Percentiles rank a stretch among this genome's conserved stretches.
phyloP scores from a whole-genome alignment of 2,113 vertebrate genomes.

The Malurus melanocephalus region DNA sequence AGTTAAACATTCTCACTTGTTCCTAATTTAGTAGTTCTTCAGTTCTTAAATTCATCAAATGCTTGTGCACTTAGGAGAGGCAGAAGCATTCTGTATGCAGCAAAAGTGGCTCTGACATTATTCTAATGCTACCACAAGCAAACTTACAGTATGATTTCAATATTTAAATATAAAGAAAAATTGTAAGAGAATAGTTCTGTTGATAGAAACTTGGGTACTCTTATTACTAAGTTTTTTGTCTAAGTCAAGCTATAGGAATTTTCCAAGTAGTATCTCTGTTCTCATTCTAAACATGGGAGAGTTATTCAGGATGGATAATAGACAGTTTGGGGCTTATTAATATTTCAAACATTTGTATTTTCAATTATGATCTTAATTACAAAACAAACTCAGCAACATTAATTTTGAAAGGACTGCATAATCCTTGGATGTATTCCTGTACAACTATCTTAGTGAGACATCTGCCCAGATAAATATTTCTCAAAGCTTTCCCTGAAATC shows the following conservation, averaged over 20 bases:
- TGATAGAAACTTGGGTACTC: not conserved
- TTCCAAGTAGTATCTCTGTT: not conserved
- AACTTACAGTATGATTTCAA: not conserved
- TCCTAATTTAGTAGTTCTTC: not conserved
- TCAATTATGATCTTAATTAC: conserved; percentile 34
- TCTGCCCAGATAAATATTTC: conserved; percentile 38
- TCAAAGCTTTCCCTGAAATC: conserved; percentile 26
- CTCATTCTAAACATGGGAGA: not conserved
- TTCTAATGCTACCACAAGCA: not conserved
- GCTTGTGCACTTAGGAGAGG: not conserved
- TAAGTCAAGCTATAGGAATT: not conserved
- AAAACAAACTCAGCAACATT: conserved; percentile 19
- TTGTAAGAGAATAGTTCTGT: not conserved
- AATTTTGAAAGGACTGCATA: conserved; percentile 27
- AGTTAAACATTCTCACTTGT: not conserved
- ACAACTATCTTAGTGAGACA: conserved; percentile 1
- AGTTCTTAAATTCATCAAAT: not conserved
- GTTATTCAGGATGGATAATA: not conserved
- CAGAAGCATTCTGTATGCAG: not conserved
- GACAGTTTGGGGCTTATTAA: not conserved
- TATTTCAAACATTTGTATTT: conserved; percentile 34
- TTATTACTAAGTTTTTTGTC: not conserved
- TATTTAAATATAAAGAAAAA: not conserved
- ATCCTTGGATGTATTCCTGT: conserved; percentile 6
- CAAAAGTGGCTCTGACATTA: not conserved